These are phyloP conservation scores for Galeopterus variegatus DNA, from an alignment of 2,113 vertebrate genomes.

Conservation along the genomic window DNA sequence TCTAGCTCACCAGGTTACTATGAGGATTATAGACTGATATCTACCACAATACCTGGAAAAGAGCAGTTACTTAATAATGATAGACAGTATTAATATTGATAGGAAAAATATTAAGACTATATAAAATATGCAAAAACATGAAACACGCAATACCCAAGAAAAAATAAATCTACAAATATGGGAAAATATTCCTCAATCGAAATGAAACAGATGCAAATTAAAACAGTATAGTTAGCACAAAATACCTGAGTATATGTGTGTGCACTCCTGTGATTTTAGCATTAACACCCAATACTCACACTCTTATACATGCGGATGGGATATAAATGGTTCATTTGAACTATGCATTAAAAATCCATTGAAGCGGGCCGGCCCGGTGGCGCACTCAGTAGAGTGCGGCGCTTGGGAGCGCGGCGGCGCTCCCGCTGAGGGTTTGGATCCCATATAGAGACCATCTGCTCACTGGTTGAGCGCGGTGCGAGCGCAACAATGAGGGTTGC, in stretches of 20 bases:
- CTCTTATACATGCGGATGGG: not conserved
- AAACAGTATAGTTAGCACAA: not conserved
- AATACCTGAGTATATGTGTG: not conserved
- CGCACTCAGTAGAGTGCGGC: too few species aligned
- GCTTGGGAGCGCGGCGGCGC: too few species aligned
- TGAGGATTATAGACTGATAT: not conserved
- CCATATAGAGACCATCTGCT: too few species aligned
- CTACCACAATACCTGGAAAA: not conserved
- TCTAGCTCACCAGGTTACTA: not conserved
- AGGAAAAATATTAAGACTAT: not conserved
- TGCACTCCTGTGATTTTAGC: not conserved
- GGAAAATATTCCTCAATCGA: not conserved
- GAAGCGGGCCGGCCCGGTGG: too few species aligned
- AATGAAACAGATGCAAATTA: slow-evolving; percentile 1
- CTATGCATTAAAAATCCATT: slow-evolving; percentile 13
- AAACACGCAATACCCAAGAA: not conserved
- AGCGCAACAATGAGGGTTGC: too few species aligned
- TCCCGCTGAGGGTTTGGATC: too few species aligned
- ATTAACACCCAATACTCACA: not conserved
- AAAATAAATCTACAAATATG: slow-evolving; percentile 21
- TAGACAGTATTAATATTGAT: not conserved
- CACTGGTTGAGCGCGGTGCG: too few species aligned
- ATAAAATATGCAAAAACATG: not conserved
- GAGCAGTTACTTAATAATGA: not conserved
- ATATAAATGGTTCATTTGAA: not conserved